These are phyloP conservation scores for Scaptomyza hsui DNA, from an alignment of 1,140 invertebrate genomes.

Conservation along the genomic window DNA sequence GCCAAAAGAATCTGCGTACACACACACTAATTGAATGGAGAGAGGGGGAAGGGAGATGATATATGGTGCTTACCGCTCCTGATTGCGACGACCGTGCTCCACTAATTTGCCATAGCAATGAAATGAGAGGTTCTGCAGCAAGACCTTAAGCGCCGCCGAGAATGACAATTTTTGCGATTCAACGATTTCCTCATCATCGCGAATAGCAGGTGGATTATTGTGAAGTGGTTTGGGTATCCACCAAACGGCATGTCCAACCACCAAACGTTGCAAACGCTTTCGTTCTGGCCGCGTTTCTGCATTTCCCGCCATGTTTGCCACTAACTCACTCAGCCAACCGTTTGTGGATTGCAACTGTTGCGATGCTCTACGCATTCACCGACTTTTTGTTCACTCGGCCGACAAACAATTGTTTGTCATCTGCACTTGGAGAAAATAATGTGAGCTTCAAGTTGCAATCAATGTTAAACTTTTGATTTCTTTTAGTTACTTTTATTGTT, in stretches of 20 bases:
- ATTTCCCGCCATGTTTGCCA: slow-evolving; percentile 47
- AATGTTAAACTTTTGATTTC: too few species aligned
- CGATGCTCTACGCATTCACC: slow-evolving; percentile 18
- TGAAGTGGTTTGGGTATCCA: slow-evolving; percentile 58
- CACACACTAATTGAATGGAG: slow-evolving; percentile 61
- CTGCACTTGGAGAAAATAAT: not conserved
- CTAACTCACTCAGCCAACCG: slow-evolving; percentile 27
- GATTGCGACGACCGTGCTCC: slow-evolving; percentile 64
- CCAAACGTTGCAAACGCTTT: slow-evolving; percentile 40
- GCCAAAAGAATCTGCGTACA: slow-evolving; percentile 85
- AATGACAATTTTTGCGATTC: slow-evolving; percentile 76
- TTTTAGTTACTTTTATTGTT: too few species aligned
- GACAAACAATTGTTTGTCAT: slow-evolving; percentile 8
- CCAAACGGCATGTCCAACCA: slow-evolving; percentile 71
- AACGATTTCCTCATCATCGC: slow-evolving; percentile 34
- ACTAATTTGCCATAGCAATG: slow-evolving; percentile 83
- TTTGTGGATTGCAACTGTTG: slow-evolving; percentile 72
- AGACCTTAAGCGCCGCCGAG: slow-evolving; percentile 76
- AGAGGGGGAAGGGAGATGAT: not conserved
- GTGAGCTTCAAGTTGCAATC: too few species aligned
- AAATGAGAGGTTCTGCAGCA: slow-evolving; percentile 78
- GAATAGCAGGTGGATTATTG: slow-evolving; percentile 6
- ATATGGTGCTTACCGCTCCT: slow-evolving; percentile 75
- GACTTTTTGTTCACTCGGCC: slow-evolving; percentile 42
- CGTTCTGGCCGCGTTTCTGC: slow-evolving; percentile 3